Base-by-base conservation (phyloP, 1,140 invertebrate species). In the Pseudoatta argentina region DNA sequence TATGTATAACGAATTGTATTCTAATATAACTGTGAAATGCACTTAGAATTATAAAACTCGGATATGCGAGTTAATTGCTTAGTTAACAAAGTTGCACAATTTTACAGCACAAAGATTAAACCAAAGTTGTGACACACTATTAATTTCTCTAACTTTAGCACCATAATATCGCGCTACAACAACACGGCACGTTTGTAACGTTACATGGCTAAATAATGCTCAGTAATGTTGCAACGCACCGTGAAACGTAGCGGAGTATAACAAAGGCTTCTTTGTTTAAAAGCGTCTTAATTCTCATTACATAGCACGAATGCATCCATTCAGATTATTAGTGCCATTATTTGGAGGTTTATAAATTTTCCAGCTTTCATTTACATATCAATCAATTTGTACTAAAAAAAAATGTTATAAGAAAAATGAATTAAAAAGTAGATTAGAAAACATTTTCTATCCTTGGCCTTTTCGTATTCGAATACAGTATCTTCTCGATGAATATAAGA, bases 131-230 rank as follows among this genome's bases (percentile, higher is more conserved):
- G 21, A 73, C 79, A 57, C 55, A 61, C 57, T 61, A 83, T 83
- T 83, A 83, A 83, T 73, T 75, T 51, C 55, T 51, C 55, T 18
- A 63, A 73, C 55, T 73, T 75, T 83, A 61, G 39, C 53, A 3
- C 48, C 24, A 34, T 59, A 59, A 61, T 82, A 82, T 82, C 63
- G 77, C 48, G 77, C 63, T 55, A n/a, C 69, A 51, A 30, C 79
- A 24, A 67, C 55, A 24, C 39, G 24, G 16, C 66, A 59, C 24
- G 67, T 73, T 81, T 82, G 55, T 82, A 61, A 82, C 18, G 79
- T 82, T 82, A 73, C 67, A 82, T 61, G 39, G 55, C 69, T 83
- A 83, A 75, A 75, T 83, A 83, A 73, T 73, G 69, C 24, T 12
- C 53, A 24, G 69, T 24, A 73, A 79, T 67, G n/a, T 53, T 55